Evolutionary conservation across 1,140 invertebrate genomes (phyloP).

Genomic region (Trichoplusia ni): DNA sequence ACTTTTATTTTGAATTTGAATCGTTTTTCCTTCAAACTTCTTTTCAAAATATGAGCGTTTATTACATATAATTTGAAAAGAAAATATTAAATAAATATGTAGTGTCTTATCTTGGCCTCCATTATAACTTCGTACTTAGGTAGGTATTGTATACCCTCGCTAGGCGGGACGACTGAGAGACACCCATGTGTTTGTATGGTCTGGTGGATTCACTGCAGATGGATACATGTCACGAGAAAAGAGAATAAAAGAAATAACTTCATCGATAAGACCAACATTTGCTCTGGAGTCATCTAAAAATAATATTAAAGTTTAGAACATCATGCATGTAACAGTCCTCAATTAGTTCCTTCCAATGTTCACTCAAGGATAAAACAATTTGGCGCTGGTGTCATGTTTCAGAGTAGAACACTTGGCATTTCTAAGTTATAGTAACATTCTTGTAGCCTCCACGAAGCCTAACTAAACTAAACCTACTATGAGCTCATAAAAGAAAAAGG

Average conservation of each 20-base stretch:
- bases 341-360: too few relatives aligned
- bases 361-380: too few relatives aligned
- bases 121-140: conserved; percentile 34
- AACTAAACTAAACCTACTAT: too few relatives aligned
- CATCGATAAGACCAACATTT: too few relatives aligned
- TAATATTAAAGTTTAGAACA: too few relatives aligned
- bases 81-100: neutral
- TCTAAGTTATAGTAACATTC: too few relatives aligned
- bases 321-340: too few relatives aligned
- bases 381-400: too few relatives aligned
- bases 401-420: too few relatives aligned
- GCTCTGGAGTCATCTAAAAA: too few relatives aligned
- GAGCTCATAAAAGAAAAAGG: too few relatives aligned
- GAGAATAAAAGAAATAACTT: neutral
- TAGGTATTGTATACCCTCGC: conserved; percentile 36
- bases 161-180: conserved; percentile 44
- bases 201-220: conserved; percentile 30
- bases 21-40: neutral
- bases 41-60: neutral
- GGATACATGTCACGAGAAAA: neutral
- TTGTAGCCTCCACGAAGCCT: too few relatives aligned
- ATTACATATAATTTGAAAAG: neutral
- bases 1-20: neutral
- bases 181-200: conserved; percentile 33
- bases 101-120: conserved; percentile 35